Conservation (phyloP, 1,140 invertebrate species). For the Pogonognathellus flavescens region DNA sequence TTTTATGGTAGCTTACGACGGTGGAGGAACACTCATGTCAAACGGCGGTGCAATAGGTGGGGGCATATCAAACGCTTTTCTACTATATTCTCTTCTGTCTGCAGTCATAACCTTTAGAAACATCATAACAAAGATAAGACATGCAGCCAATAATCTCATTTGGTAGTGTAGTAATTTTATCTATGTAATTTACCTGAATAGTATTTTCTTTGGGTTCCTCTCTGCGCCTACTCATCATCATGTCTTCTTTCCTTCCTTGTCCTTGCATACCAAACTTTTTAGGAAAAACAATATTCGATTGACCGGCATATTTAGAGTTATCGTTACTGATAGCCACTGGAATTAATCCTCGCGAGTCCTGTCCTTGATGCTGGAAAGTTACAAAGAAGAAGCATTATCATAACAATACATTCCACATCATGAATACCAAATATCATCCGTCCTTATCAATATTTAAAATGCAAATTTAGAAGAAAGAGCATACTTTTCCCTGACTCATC, state of each 20-base stretch:
- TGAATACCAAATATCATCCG: not conserved
- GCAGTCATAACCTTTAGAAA: constrained; percentile 82
- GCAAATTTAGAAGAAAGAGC: not conserved
- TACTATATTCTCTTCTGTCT: constrained; percentile 85
- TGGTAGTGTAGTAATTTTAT: constrained; percentile 1
- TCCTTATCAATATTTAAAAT: not conserved
- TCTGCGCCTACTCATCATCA: constrained; percentile 67
- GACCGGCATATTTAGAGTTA: constrained; percentile 78
- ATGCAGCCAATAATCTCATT: not conserved
- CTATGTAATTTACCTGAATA: constrained; percentile 77
- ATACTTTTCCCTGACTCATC: constrained; percentile 68
- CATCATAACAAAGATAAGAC: not conserved
- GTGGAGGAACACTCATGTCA: constrained; percentile 66
- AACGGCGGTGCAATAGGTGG: constrained; percentile 73
- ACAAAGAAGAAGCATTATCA: not conserved
- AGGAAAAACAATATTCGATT: constrained; percentile 69
- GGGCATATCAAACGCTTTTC: constrained; percentile 75
- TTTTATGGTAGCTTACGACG: constrained; percentile 65
- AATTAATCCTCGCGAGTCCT: constrained; percentile 64
- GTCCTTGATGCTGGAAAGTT: not conserved
- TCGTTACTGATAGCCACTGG: constrained; percentile 77
- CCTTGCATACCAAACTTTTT: constrained; percentile 64
- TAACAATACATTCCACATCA: too few relatives aligned
- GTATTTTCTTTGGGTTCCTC: constrained; percentile 82
- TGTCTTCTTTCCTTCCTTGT: constrained; percentile 43